These are phyloP conservation scores for Zeus faber DNA, from an alignment of 2,113 vertebrate genomes.

Conservation along the genomic window DNA sequence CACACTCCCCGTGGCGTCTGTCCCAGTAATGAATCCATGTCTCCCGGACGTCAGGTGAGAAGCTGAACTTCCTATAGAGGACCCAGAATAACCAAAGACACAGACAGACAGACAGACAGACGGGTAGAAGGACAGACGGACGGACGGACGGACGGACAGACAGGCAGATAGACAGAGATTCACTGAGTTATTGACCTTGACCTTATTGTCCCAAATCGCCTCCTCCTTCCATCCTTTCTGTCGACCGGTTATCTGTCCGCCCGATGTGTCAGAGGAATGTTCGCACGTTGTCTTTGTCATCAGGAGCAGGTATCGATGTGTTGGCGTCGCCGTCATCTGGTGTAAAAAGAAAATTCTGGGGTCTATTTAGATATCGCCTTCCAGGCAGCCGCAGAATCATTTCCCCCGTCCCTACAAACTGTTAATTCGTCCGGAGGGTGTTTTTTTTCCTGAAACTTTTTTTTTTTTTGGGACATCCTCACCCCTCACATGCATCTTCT, in stretches of 20 bases:
- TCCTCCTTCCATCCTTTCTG: conserved; percentile 9
- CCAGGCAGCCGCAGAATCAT: conserved; percentile 41
- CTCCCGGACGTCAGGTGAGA: conserved; percentile 65
- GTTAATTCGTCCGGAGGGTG: conserved; percentile 62
- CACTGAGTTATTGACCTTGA: conserved; percentile 45
- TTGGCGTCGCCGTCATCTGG: too few relatives aligned
- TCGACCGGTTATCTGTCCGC: conserved; percentile 48
- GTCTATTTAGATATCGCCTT: conserved; percentile 63
- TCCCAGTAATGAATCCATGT: conserved; percentile 64
- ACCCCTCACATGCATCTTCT: conserved; percentile 34
- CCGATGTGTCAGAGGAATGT: conserved; percentile 63
- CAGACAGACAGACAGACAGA: conserved; percentile 13
- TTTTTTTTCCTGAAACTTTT: conserved; percentile 36
- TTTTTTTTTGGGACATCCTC: conserved; percentile 25
- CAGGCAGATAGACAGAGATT: not conserved
- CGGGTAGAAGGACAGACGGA: not conserved
- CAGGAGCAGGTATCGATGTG: conserved; percentile 63
- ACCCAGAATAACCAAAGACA: conserved; percentile 56
- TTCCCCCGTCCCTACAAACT: conserved; percentile 43
- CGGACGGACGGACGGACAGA: not conserved
- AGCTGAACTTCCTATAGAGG: conserved; percentile 57
- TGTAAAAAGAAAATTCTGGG: too few relatives aligned
- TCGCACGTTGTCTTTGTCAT: conserved; percentile 65
- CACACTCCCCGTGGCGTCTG: conserved; percentile 70
- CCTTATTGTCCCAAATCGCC: conserved; percentile 22